Conservation (phyloP, 2,888 invertebrate genomes). For the Diploptera punctata region DNA sequence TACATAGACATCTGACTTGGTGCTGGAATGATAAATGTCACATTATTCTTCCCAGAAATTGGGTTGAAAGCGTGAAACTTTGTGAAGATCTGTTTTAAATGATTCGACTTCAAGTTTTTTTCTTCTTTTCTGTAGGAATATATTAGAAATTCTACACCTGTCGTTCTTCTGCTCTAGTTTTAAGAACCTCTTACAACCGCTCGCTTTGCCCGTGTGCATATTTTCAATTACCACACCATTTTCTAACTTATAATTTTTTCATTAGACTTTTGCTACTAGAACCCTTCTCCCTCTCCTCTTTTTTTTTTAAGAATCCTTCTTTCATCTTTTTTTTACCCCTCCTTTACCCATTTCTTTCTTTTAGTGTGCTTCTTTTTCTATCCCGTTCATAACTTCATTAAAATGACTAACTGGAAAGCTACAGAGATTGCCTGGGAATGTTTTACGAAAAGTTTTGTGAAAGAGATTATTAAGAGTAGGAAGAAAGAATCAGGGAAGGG, state of each 20-base stretch:
- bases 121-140: not conserved
- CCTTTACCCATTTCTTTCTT: no score
- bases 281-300: no score
- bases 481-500: slow-evolving; percentile 22
- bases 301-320: not conserved
- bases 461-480: slow-evolving; percentile 32
- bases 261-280: slow-evolving; percentile 26
- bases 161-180: not conserved
- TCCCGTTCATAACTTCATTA: slow-evolving; percentile 34
- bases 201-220: not conserved
- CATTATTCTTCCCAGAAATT: not conserved
- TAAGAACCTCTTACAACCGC: not conserved
- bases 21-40: not conserved
- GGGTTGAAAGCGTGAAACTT: not conserved
- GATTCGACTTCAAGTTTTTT: not conserved
- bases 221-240: slow-evolving; percentile 28
- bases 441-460: slow-evolving; percentile 29
- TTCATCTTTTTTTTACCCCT: not conserved
- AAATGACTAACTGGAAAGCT: slow-evolving; percentile 36
- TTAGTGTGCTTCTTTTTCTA: slow-evolving; percentile 15
- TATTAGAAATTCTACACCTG: slow-evolving; percentile 16
- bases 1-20: not conserved
- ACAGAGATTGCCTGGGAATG: slow-evolving; percentile 31
- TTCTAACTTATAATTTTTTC: slow-evolving; percentile 31
- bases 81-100: not conserved